Evolutionary conservation across 2,113 vertebrate species (phyloP).

Genomic region (Camelus dromedarius): DNA sequence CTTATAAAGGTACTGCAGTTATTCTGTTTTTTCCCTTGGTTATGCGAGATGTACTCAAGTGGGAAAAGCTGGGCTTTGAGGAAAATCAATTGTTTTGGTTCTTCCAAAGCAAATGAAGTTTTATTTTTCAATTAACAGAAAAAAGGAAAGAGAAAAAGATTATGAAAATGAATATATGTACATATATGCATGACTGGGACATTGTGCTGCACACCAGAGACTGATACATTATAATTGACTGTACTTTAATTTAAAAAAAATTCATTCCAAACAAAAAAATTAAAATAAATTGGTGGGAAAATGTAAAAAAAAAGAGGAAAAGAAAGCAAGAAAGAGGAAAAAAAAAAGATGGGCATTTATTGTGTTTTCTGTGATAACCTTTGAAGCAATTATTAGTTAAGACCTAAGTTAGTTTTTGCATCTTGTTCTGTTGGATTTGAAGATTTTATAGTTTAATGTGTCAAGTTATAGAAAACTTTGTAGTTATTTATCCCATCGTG

Average conservation of each 20-base stretch:
- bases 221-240: too few relatives aligned
- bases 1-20: neutral
- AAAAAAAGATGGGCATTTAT: neutral
- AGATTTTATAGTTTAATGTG: neutral
- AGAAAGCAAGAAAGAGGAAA: neutral
- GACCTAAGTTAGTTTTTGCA: conserved; percentile 19
- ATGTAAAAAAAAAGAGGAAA: neutral
- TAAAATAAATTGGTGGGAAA: too few relatives aligned
- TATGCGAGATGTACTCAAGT: conserved; percentile 1
- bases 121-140: conserved; percentile 25
- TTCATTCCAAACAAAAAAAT: too few relatives aligned
- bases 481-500: neutral
- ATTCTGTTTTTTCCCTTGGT: neutral
- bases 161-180: too few relatives aligned
- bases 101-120: conserved; percentile 35
- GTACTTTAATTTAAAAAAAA: too few relatives aligned
- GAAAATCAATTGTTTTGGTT: neutral
- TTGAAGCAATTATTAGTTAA: neutral
- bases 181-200: too few relatives aligned
- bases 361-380: conserved; percentile 33
- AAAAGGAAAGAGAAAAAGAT: neutral
- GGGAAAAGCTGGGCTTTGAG: conserved; percentile 19
- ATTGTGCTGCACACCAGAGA: too few relatives aligned
- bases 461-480: neutral
- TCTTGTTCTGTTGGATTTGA: neutral